These are phyloP conservation scores for Echinometra lucunter DNA, from an alignment of 53 echinoderm and acorn worm species.

Conservation along the genomic window DNA sequence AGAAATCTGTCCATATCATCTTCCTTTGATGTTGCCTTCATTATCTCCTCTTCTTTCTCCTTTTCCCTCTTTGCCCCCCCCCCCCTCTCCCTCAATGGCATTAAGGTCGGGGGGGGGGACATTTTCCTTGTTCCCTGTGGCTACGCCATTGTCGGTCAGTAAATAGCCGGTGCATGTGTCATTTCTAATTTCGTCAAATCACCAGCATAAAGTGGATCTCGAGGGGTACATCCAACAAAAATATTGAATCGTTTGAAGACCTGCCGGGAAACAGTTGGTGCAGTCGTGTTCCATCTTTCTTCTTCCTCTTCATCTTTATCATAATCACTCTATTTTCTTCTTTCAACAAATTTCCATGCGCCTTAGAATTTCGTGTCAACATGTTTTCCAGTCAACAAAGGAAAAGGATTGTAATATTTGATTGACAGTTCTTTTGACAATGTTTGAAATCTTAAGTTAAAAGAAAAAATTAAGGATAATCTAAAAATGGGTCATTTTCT, in stretches of 20 bases:
- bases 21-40: no score
- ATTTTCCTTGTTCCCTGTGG: neutral
- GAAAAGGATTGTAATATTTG: neutral
- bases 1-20: no score
- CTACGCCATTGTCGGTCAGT: slow-evolving; percentile 35
- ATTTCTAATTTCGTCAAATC: slow-evolving; percentile 29
- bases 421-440: neutral
- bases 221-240: slow-evolving; percentile 37
- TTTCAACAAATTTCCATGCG: neutral
- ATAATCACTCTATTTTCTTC: neutral
- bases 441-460: neutral
- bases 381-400: slow-evolving; percentile 45
- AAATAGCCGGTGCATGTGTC: slow-evolving; percentile 49
- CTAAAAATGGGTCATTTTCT: no score
- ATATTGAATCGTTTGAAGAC: slow-evolving; percentile 52
- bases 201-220: neutral
- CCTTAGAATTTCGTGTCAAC: slow-evolving; percentile 19
- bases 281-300: neutral
- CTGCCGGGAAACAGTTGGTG: slow-evolving; percentile 28
- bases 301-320: neutral
- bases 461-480: neutral
- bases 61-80: neutral
- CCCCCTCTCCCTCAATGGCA: neutral
- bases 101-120: neutral
- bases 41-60: neutral